Evolutionary conservation across 2,113 vertebrate species (phyloP), one percentile per base, ranked within the genome.

Genomic region (Stigmatopora nigra): DNA sequence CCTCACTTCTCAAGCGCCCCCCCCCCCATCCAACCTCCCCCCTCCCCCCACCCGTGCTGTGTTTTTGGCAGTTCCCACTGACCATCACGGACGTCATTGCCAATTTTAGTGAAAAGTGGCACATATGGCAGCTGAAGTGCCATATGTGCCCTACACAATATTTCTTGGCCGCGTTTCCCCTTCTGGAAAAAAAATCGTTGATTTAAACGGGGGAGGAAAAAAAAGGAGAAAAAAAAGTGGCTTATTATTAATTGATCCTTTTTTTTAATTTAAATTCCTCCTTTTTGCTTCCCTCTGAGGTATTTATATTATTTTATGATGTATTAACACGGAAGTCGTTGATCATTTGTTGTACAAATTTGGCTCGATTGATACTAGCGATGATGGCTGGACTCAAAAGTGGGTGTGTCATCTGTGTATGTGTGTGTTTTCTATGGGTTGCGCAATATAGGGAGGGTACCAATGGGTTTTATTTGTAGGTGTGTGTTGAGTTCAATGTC

Each of bases 91-190:
- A 92, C 90, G 87, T 93, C 91, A 89, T 91, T 95, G 95, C 94
- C 95, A 98, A 92, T 95, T 96, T 94, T 91, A 91, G 94, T 96
- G 94, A 96, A 97, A 94, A 96, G 93, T 93, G 93, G 92, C 94
- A 92, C 95, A 98, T 98, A 98, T 97, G 95, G 94, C 95, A 93
- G 92, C 93, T 93, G 93, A 96, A 96, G 94, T 92, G 93, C 95
- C 95, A 98, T 98, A 98, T 99, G 56, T 59, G 96, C 94, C 94
- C 74, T 93, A 89, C 92, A 92, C 93, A 96, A 94, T 89, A 91
- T 93, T 90, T 90, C 92, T 91, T 94, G 93, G 93, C 93, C 17
- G 90, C 91, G 93, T 94, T 92, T 92, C 92, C 93, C 92, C 93
- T 92, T 93, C 92, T 91, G 92, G 93, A 90, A 88, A 84, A 56